Evolutionary conservation across 2,888 invertebrate genomes (phyloP).

Genomic region (Ametastegia equiseti): DNA sequence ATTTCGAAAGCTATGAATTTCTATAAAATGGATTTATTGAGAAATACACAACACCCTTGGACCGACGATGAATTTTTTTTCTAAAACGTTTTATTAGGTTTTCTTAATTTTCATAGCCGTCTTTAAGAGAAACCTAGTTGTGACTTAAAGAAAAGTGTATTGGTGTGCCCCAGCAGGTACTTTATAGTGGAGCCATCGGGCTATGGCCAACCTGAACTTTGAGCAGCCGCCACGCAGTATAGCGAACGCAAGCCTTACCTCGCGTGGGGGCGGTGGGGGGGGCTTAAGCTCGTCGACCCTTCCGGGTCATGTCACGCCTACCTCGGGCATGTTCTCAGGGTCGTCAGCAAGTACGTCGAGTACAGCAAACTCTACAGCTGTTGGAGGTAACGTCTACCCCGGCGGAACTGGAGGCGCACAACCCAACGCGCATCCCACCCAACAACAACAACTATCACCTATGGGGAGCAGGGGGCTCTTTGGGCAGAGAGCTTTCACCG

Average conservation of each 20-base stretch:
- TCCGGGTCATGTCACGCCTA: slow-evolving; percentile 87
- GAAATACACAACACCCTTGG: not conserved
- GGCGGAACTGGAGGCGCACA: slow-evolving; percentile 74
- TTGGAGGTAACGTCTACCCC: slow-evolving; percentile 73
- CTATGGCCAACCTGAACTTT: slow-evolving; percentile 96
- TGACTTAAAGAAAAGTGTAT: slow-evolving; percentile 52
- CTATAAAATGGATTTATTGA: not conserved
- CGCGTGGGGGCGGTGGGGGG: slow-evolving; percentile 82
- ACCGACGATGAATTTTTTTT: not conserved
- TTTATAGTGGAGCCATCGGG: slow-evolving; percentile 77
- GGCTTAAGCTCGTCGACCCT: slow-evolving; percentile 80
- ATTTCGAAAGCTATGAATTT: not conserved
- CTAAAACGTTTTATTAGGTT: not conserved
- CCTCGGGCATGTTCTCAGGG: slow-evolving; percentile 81
- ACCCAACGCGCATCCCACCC: slow-evolving; percentile 75
- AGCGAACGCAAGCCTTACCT: slow-evolving; percentile 86
- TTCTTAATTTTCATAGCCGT: slow-evolving; percentile 21
- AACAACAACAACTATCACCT: slow-evolving; percentile 79
- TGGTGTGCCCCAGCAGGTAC: slow-evolving; percentile 64
- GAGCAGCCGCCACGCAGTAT: slow-evolving; percentile 93
- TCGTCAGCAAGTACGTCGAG: slow-evolving; percentile 73
- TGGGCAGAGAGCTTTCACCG: slow-evolving; percentile 88
- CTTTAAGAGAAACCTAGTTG: slow-evolving; percentile 5
- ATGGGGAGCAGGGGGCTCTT: slow-evolving; percentile 83
- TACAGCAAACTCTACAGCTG: slow-evolving; percentile 71